These are phyloP conservation scores for Pemphigus obesinymphae DNA, from an alignment of 1,140 invertebrate species.

Conservation along the genomic window DNA sequence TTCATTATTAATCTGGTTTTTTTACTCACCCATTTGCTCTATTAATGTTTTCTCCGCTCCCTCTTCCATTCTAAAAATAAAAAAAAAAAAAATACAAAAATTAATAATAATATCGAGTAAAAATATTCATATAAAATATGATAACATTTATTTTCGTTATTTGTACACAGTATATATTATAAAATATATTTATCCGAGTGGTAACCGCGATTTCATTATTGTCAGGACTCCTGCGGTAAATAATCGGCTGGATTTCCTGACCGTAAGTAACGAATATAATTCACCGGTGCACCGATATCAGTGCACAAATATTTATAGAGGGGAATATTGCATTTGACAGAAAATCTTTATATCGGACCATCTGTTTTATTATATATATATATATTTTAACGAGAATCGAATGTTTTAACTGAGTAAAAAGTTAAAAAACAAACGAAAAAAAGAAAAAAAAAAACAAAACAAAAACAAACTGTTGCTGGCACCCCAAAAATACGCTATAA, in stretches of 20 bases:
- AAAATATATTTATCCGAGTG: background rate
- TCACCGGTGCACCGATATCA: background rate
- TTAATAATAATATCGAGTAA: too few relatives aligned
- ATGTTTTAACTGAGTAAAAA: background rate
- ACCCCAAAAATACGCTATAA: too few relatives aligned
- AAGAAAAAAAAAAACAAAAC: background rate
- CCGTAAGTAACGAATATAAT: background rate
- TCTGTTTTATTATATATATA: background rate
- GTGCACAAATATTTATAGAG: background rate
- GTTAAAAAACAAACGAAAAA: background rate
- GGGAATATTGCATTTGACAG: slow-evolving; percentile 23
- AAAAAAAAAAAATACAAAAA: slow-evolving; percentile 57
- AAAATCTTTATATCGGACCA: slow-evolving; percentile 31
- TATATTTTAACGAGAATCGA: background rate
- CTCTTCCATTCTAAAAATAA: slow-evolving; percentile 75
- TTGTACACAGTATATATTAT: background rate
- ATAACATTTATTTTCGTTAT: too few relatives aligned
- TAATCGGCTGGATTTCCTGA: background rate
- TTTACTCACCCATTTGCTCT: slow-evolving; percentile 70
- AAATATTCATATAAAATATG: too few relatives aligned
- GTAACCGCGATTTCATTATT: background rate
- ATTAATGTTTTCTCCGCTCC: slow-evolving; percentile 66
- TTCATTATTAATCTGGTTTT: background rate
- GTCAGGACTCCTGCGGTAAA: background rate
- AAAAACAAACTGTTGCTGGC: slow-evolving; percentile 34